phyloP scores from a whole-genome alignment of 2,113 vertebrate species.

The Pontoporia blainvillei region DNA sequence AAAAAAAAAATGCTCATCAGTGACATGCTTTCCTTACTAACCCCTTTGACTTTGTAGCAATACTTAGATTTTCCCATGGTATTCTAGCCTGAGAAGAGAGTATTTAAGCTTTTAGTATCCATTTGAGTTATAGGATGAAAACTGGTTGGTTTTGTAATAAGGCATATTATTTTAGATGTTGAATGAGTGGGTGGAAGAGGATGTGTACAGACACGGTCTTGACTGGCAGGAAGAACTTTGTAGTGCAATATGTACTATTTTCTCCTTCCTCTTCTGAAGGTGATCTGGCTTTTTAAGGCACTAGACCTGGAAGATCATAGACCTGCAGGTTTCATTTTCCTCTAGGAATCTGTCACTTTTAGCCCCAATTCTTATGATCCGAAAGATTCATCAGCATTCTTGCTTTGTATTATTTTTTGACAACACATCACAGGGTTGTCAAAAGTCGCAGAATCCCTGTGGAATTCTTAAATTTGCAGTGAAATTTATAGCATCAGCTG shows the following conservation, averaged over 20 bases:
- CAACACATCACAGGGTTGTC: constrained; percentile 25
- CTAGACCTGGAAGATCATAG: not conserved
- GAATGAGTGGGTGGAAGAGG: not conserved
- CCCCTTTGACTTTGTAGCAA: not conserved
- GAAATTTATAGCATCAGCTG: not conserved
- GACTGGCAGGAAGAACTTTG: not conserved
- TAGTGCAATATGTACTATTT: not conserved
- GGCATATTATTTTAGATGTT: not conserved
- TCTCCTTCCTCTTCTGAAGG: not conserved
- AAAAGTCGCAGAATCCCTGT: constrained; percentile 8
- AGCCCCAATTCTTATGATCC: not conserved
- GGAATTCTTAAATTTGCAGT: constrained; percentile 41
- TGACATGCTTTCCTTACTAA: constrained; percentile 33
- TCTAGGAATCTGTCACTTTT: not conserved
- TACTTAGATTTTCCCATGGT: not conserved
- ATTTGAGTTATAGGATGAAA: not conserved
- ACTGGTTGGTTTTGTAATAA: not conserved
- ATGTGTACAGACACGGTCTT: not conserved
- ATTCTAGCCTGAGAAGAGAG: not conserved
- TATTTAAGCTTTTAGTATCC: not conserved
- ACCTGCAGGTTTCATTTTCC: not conserved
- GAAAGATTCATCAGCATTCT: constrained; percentile 46
- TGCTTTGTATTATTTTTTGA: constrained; percentile 45
- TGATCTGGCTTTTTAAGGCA: not conserved
- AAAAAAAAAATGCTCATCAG: not conserved